A percentile compares a stretch with the other conserved stretches of the same genome.
phyloP scores from a whole-genome alignment of 2,797 vertebrate species.

The Muscicapa striata region DNA sequence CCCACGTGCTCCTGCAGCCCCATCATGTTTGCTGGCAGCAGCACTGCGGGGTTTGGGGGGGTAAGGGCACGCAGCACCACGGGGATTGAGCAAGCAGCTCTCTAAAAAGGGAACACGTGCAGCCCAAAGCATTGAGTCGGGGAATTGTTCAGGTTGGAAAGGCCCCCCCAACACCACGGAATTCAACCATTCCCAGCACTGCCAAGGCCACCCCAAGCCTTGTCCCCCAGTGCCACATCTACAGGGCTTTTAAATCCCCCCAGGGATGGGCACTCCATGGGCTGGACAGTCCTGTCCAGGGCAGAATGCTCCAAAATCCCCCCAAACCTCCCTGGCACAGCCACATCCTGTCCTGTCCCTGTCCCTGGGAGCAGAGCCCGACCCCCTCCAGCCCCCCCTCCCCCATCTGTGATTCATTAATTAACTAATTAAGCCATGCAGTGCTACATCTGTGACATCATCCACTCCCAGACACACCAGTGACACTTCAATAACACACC shows the following conservation, averaged over 20 bases:
- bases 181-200: neutral
- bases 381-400: neutral
- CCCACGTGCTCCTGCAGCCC: neutral
- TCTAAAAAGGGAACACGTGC: accelerated
- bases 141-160: neutral
- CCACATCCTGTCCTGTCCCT: too few species aligned
- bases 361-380: neutral
- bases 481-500: neutral
- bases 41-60: accelerated
- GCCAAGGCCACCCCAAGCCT: accelerated
- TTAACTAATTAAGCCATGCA: neutral
- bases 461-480: neutral
- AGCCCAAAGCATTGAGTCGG: accelerated
- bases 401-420: accelerated
- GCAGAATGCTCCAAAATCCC: neutral
- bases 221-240: neutral
- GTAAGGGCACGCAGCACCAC: accelerated
- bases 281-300: neutral
- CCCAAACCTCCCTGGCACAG: neutral
- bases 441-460: accelerated
- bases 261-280: neutral
- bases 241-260: accelerated
- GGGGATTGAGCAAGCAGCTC: accelerated
- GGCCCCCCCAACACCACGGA: neutral
- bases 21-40: neutral